Percentiles rank a stretch among this genome's conserved stretches.
Conservation (phyloP, 1,140 invertebrate species). For the Leptopilina clavipes region DNA sequence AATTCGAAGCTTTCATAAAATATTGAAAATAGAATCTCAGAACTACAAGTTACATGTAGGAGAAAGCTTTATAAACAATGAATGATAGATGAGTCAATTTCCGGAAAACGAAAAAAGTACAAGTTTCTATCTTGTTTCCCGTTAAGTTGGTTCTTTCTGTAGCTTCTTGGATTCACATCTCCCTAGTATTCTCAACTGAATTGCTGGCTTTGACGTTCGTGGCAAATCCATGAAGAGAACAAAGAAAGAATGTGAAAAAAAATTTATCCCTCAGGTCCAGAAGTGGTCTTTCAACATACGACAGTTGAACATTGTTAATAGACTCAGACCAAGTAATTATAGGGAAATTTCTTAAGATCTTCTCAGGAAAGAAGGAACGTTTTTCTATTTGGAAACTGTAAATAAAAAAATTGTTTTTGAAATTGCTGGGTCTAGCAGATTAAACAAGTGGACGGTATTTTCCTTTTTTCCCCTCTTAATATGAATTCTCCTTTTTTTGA, state of each 20-base stretch:
- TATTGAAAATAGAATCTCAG: constrained; percentile 6
- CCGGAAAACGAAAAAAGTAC: constrained; percentile 1
- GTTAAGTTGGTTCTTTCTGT: neutral
- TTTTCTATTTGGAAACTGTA: too few relatives aligned
- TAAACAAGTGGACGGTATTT: too few relatives aligned
- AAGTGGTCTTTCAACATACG: neutral
- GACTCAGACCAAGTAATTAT: constrained; percentile 5
- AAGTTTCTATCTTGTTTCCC: constrained; percentile 1
- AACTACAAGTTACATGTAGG: neutral
- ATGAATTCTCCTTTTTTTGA: too few relatives aligned
- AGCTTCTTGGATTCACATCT: neutral
- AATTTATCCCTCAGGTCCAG: neutral
- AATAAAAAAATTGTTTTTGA: too few relatives aligned
- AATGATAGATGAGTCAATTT: constrained; percentile 25
- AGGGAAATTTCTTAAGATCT: neutral
- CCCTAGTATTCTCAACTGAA: neutral
- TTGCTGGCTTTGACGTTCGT: neutral
- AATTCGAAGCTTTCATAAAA: constrained; percentile 13
- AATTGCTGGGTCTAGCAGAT: too few relatives aligned
- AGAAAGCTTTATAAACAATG: constrained; percentile 18
- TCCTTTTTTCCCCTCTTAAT: too few relatives aligned
- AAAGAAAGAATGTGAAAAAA: neutral
- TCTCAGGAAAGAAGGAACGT: neutral
- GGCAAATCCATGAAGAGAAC: neutral
- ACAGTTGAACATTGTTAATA: neutral